Evolutionary conservation across 2,888 invertebrate species (phyloP), one percentile per base, ranked within the genome.

Genomic region (Spodoptera exigua): DNA sequence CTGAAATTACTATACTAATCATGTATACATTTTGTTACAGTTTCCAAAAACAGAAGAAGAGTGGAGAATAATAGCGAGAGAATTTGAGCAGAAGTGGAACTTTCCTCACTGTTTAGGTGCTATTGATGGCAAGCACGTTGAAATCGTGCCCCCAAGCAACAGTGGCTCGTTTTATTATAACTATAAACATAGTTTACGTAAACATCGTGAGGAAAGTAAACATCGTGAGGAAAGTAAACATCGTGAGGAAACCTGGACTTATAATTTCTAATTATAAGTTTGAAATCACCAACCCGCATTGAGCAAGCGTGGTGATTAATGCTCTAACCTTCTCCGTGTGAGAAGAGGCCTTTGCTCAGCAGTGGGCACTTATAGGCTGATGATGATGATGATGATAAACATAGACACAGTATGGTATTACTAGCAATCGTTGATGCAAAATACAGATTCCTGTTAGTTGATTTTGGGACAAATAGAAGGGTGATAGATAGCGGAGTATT

Each of bases 371-470:
- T n/a, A n/a, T n/a, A n/a, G n/a, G n/a, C n/a, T n/a, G n/a, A n/a
- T n/a, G n/a, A n/a, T n/a, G n/a, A n/a, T n/a, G n/a, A n/a, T n/a
- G n/a, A n/a, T n/a, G n/a, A n/a, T 32, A 49, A 49, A 49, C 14
- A 40, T 39, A 37, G 39, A 49, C 39, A 39, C 32, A 49, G 49
- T 49, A 39, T 49, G 47, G 58, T 60, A 46, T 37, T 54, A n/a
- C 9, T 61, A 7, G 49, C 49, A 34, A 47, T 61, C 18, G 49
- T 55, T 45, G 46, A 61, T 27, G 55, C 61, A 32, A 46, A 55
- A 39, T 61, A 61, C 43, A 34, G 32, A 35, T 61, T 51, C 39
- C 16, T 61, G 43, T 51, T 45, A 40, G 21, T 40, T 41, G 45
- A 56, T 61, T 45, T 48, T 48, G 51, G 46, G 10, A 55, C 51